A percentile compares a stretch with the other conserved stretches of the same genome.
Evolutionary conservation across 1,140 invertebrate species (phyloP).

Genomic region (Mesaphorura yosii): DNA sequence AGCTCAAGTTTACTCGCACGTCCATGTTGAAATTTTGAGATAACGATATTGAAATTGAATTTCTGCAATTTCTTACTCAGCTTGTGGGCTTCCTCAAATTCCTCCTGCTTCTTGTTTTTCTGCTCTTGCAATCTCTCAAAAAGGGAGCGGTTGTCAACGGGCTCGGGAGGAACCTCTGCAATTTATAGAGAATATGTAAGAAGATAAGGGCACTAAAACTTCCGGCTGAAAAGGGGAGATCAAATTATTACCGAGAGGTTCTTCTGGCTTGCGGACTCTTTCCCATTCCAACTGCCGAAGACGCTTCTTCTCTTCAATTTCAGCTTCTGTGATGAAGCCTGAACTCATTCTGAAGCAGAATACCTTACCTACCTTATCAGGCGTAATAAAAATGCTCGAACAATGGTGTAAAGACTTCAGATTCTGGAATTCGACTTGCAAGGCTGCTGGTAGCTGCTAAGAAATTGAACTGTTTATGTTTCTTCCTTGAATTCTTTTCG

Average conservation of each 20-base stretch:
- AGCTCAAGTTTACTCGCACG: constrained; percentile 9
- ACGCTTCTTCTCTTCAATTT: constrained; percentile 64
- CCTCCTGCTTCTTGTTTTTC: constrained; percentile 74
- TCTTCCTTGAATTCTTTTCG: neutral
- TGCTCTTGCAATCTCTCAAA: constrained; percentile 84
- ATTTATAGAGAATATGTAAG: constrained; percentile 23
- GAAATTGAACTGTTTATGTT: neutral
- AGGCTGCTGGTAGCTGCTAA: neutral
- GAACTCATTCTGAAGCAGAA: constrained; percentile 58
- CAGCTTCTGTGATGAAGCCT: constrained; percentile 73
- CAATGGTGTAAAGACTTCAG: too few species aligned
- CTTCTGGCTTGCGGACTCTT: constrained; percentile 70
- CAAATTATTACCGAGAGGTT: constrained; percentile 65
- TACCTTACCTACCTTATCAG: neutral
- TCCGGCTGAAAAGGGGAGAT: too few species aligned
- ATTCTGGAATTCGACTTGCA: neutral
- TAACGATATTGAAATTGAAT: too few species aligned
- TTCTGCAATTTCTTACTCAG: constrained; percentile 54
- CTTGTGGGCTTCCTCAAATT: constrained; percentile 89
- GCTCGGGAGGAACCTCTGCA: constrained; percentile 68
- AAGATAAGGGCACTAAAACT: neutral
- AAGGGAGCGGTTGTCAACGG: constrained; percentile 61
- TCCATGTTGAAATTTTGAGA: too few species aligned
- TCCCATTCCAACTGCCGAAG: constrained; percentile 88
- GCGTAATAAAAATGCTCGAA: too few species aligned